Base-by-base conservation (phyloP, 2,797 vertebrate species). In the Scolopax bukidnonensis region DNA sequence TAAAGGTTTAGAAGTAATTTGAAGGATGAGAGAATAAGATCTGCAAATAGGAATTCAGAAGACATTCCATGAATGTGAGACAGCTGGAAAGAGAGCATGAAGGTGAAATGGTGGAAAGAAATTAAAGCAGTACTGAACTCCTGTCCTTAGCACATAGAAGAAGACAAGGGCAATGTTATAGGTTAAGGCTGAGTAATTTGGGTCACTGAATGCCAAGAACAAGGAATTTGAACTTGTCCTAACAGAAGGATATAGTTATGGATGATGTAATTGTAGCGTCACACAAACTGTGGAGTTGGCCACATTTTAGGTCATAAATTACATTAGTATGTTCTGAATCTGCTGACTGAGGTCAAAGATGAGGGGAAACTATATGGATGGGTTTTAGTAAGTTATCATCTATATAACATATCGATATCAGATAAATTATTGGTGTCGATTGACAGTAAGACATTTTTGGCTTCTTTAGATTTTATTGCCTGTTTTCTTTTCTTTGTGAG, bases 151-250 rank as follows among this genome's bases (percentile, higher is more conserved):
- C 50, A 53, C 88, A 83, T 8, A 64, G 47, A 79, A 73, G 43
- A 82, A 56, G 84, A 83, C 64, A 80, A 92, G 78, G 71, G 80
- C 68, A 85, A 93, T 74, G 86, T 89, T 91, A 54, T 15, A 91
- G 95, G 93, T 95, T 93, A 94, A 93, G 40, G 56, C 90, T 97
- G 92, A 96, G 90, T 96, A 96, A 97, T 96, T 68, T 83, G 87
- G 95, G 92, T 95, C 92, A 74, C 28, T 71, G 45, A 36, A 83
- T 89, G 95, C 84, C 93, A 96, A 92, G 90, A 95, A 91, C 50
- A 94, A 85, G 64, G 78, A 95, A 83, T 91, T 74, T 96, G 96
- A 95, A 95, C 92, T 96, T 92, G 92, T 94, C 84, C 40, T 93
- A 83, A 50, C 36, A 93, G 81, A 94, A 94, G 51, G 82, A 71